Evolutionary conservation across 2,888 invertebrate genomes (phyloP).

Genomic region (Eristalis arbustorum): DNA sequence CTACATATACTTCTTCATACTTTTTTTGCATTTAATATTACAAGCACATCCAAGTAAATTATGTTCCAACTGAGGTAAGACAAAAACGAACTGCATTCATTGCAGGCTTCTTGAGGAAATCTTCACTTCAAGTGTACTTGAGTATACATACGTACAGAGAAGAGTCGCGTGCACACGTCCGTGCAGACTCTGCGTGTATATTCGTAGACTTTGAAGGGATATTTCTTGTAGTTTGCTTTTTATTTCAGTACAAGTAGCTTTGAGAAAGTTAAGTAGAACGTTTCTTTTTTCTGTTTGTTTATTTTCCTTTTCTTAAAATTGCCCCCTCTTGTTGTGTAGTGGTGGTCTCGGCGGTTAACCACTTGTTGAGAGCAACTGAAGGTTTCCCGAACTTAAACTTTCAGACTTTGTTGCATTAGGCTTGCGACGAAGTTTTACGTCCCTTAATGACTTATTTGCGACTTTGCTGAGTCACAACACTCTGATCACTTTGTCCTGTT

Average conservation of each 20-base stretch:
- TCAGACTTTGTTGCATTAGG: background rate
- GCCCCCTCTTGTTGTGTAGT: background rate
- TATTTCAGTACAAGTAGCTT: conserved; percentile 22
- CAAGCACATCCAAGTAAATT: conserved; percentile 87
- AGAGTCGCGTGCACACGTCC: background rate
- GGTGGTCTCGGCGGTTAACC: background rate
- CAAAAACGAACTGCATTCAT: conserved; percentile 54
- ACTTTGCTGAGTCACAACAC: background rate
- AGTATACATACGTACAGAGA: background rate
- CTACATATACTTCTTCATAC: conserved; percentile 27
- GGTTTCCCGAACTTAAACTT: background rate
- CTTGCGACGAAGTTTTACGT: background rate
- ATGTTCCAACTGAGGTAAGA: conserved; percentile 80
- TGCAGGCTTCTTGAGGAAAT: conserved; percentile 33
- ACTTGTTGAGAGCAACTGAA: background rate
- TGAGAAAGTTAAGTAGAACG: conserved; percentile 21
- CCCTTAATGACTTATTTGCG: background rate
- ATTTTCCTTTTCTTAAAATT: background rate
- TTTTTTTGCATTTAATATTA: conserved; percentile 61
- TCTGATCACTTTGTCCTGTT: background rate
- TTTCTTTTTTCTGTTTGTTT: background rate
- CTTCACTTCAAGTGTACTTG: conserved; percentile 22
- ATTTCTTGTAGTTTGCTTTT: conserved; percentile 36
- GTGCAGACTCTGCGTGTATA: background rate
- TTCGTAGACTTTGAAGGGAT: conserved; percentile 2